Evolutionary conservation across 1,140 invertebrate species (phyloP), one percentile per base, ranked within the genome.

Genomic region (Stratiolaelaps scimitus): DNA sequence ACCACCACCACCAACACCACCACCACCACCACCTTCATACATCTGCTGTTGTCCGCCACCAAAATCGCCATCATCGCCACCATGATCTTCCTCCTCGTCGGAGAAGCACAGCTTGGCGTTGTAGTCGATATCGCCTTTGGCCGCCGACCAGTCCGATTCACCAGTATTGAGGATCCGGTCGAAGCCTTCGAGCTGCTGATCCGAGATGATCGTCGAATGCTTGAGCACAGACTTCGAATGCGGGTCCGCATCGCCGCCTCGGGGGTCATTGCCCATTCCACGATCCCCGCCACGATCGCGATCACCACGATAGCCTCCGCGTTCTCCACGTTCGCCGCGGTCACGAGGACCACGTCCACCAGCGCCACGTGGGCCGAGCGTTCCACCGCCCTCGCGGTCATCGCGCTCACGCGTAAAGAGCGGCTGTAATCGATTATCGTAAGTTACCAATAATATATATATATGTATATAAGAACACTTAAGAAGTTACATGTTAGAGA

Each of bases 161-260:
- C 34, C 34, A 26, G 26, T 34, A 26, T 60, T 60, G 23, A 60
- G 53, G 17, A 60, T 60, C 15, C 53, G 53, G 53, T 60, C 53
- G 53, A 60, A 60, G 53, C 53, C 53, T 60, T 60, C 53, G 53
- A 60, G 53, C 34, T 60, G 53, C 53, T 60, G 53, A 34, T 60
- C 53, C 26, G 53, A 60, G 53, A 60, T 60, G 53, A 60, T 60
- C 26, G 53, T 26, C 26, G 53, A 60, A 23, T 60, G 53, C 26
- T 60, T 60, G 53, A 60, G 53, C 15, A 60, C 53, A 26, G 53
- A 60, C 15, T 23, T 19, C 53, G 53, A 60, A 34, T 23, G 53
- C 53, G 26, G 53, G 34, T 60, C 53, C 4, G 23, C 15, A 10
- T 40, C 34, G 17, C 53, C 53, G 1, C 26, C 26, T 17, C 53